Base-by-base conservation (phyloP, 2,113 vertebrate genomes). In the Condylura cristata region DNA sequence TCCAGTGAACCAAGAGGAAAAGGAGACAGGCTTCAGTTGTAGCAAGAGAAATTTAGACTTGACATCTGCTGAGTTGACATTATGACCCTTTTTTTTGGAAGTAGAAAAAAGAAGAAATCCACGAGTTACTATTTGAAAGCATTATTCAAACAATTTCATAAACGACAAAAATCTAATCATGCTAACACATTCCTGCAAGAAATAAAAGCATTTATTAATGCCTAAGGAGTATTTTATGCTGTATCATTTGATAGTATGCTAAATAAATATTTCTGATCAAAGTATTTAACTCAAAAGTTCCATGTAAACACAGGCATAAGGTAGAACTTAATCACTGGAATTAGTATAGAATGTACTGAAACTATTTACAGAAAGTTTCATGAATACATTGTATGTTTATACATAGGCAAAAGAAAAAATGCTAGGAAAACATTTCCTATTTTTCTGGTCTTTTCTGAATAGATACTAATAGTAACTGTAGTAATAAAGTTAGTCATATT, bases 211-310 rank as follows among this genome's bases (percentile, higher is more conserved):
- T 89, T 46, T 86, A 72, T 30, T 80, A 90, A 41, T 65, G 8
- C 70, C 44, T 75, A 60, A 75, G 37, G 81, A 72, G 12, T 86
- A 72, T 66, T 68, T 81, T 89, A 11, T 76, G 80, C n/a, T 86
- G 48, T 30, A 46, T 72, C 74, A 26, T 61, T 37, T 75, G 37
- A 66, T 82, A 78, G 1, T 56, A 90, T 61, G n/a, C 41, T 53
- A 95, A 95, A 80, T 44, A 90, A 87, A 86, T 87, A 93, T 56
- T 95, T 95, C 71, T 83, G 4, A 61, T 81, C 30, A 37, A 63
- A 89, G 48, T 53, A 71, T 39, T 80, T 65, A 96, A 91, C 60
- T 87, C 10, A 85, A 79, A 70, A 87, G 11, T 90, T 41, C 41
- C 24, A 8, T 9, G 30, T 82, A 91, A 95, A 92, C 58, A 82